Percentiles rank a stretch among this genome's conserved stretches.
Evolutionary conservation across 1,140 invertebrate genomes (phyloP).

Genomic region (Rhyacophila brunnea): DNA sequence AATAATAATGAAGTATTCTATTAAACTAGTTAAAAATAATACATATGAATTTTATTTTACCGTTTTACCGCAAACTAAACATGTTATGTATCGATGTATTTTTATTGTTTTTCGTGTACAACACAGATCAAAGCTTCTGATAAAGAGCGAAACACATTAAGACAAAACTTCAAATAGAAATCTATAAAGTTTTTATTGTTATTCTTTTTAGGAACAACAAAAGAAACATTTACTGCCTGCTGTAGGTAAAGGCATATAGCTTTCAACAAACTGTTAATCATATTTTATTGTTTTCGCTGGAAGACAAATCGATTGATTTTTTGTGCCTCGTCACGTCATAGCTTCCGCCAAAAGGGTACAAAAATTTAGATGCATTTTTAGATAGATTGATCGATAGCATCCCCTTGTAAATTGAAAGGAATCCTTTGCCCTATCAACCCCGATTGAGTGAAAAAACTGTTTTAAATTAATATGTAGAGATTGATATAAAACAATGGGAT

Average conservation of each 20-base stretch:
- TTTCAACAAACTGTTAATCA: slow-evolving; percentile 33
- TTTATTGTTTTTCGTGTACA: no score
- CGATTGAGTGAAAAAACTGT: slow-evolving; percentile 10
- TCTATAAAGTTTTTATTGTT: no score
- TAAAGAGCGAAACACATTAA: no score
- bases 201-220: slow-evolving; percentile 2
- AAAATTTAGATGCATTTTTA: slow-evolving; percentile 1
- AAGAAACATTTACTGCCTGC: slow-evolving; percentile 24
- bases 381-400: slow-evolving; percentile 33
- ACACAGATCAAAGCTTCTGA: no score
- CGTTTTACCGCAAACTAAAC: no score
- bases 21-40: no score
- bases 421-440: slow-evolving; percentile 1
- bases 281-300: slow-evolving; percentile 17
- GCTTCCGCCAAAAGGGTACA: slow-evolving; percentile 33
- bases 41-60: no score
- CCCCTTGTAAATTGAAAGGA: slow-evolving; percentile 16
- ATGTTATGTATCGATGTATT: no score
- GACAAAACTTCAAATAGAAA: no score
- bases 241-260: slow-evolving; percentile 29
- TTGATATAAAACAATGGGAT: not conserved
- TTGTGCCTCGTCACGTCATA: slow-evolving; percentile 31
- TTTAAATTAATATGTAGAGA: slow-evolving; percentile 10
- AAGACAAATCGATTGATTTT: slow-evolving; percentile 35
- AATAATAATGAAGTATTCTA: no score